Base-by-base conservation (phyloP, 2,113 vertebrate genomes). In the Otus sunia region DNA sequence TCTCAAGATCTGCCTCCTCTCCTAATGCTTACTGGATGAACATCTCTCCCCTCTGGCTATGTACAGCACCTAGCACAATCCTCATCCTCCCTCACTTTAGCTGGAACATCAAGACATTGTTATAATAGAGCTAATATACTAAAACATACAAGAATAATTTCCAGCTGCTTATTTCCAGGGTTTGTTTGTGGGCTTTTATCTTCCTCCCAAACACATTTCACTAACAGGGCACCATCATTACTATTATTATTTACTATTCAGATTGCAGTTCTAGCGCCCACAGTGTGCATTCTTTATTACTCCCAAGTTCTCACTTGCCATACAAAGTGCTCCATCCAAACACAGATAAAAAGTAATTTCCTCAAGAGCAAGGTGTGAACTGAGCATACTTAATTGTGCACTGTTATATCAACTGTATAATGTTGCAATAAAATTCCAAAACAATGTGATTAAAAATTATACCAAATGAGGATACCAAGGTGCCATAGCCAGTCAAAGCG, bases 371-470 rank as follows among this genome's bases (percentile, higher is more conserved):
- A 97, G 96, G 95, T 93, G 94, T 96, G 93, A 97, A 97, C 72
- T 88, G 94, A 98, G 97, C 97, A 97, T 93, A 96, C 94, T 97
- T 96, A 97, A 98, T 96, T 96, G 94, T 94, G 96, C 92, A 95
- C 69, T 81, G 90, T 95, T 97, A 94, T 88, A 97, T 92, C 87
- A 97, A 92, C 97, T 93, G 92, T 93, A 94, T 94, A 97, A 98
- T 97, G 96, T 77, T 97, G 94, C 96, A 98, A 98, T 98, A 97
- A 98, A 97, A 98, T 96, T 98, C 97, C 92, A 96, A 97, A 98
- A 97, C 97, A 98, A 98, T 97, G 94, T 97, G 95, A 98, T 98
- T 96, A 98, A 98, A 98, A 98, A 98, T 98, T 98, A 98, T 92
- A 97, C 80, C 53, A 81, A 94, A 96, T 34, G 94, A 97, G 96